Base-by-base conservation (phyloP, 1,140 invertebrate genomes). In the Apis mellifera region DNA sequence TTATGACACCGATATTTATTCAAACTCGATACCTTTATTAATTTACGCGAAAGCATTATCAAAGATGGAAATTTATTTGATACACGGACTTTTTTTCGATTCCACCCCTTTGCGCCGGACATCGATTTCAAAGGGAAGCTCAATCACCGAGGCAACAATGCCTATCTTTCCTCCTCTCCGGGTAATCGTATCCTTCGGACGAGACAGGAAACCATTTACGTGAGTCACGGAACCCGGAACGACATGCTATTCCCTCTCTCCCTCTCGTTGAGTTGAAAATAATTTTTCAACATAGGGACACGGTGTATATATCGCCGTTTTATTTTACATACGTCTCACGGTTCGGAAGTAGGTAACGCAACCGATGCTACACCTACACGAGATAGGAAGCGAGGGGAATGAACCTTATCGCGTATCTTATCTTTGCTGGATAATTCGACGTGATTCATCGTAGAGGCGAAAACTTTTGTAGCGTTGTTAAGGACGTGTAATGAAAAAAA, bases 201-300 rank as follows among this genome's bases (percentile, higher is more conserved):
- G 26, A 32, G 62, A 81, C 79, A 76, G 72, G 42, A 66, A 73
- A 75, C 72, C 79, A 65, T 76, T 82, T 82, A 60, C 79, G 72
- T 60, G 72, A 75, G 72, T 82, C 79, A 69, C 64, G 79, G 79
- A 81, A 81, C 78, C 69, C 70, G 69, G 60, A 82, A 82, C 78
- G 78, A 82, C 72, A 76, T 55, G 72, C 79, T 52, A 76, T 42
- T 42, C 32, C 7, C 32, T 7, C 32, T 42, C 32, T 42, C 32
- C 2, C 32, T 42, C 32, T 42, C 68, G 19, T 60, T 21, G 26
- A 71, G 64, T 71, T 64, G 55, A 71, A 64, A 79, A 79, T 79
- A 79, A 26, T 79, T 79, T 79, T 72, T 79, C 77, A 71, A 54
- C 57, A 70, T 52, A 26, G 13, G 23, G 8, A 23, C 69, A 52